A percentile compares a stretch with the other conserved stretches of the same genome.
phyloP scores from a whole-genome alignment of 2,113 vertebrate genomes.

The Poeciliopsis prolifica region DNA sequence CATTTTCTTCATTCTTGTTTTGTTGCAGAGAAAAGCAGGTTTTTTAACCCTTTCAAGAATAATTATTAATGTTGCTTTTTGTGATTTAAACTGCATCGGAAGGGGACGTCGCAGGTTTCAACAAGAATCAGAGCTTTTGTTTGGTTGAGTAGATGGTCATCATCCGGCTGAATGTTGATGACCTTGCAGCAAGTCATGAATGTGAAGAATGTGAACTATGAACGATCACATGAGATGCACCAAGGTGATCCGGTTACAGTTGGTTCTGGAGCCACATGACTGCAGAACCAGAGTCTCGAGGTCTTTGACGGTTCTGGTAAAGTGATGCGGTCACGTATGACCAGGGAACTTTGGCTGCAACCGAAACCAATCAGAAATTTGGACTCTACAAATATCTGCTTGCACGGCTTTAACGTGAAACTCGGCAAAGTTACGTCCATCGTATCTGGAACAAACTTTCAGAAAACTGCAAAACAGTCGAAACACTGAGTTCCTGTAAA shows the following conservation, averaged over 20 bases:
- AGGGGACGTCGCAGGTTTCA: background rate
- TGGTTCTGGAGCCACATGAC: too few species aligned
- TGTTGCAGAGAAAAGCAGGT: background rate
- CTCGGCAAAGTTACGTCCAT: too few species aligned
- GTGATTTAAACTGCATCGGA: background rate
- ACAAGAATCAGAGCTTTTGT: background rate
- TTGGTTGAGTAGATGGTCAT: background rate
- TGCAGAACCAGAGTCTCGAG: slow-evolving; percentile 1
- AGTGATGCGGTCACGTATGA: background rate
- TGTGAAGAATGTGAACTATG: slow-evolving; percentile 44
- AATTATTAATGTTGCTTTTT: background rate
- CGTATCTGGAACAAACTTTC: too few species aligned
- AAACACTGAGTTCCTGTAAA: too few species aligned
- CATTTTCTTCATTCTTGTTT: background rate
- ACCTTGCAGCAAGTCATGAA: slow-evolving; percentile 5
- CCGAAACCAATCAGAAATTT: background rate
- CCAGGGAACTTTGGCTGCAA: background rate
- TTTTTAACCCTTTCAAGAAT: background rate
- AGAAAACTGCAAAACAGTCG: too few species aligned
- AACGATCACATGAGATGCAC: slow-evolving; percentile 11
- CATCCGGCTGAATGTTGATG: background rate
- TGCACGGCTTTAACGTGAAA: background rate
- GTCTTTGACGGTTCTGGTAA: background rate
- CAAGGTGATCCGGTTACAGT: background rate
- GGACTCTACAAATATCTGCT: background rate